Conservation (phyloP, 1,140 invertebrate genomes). For the Drosophila pseudoobscura region DNA sequence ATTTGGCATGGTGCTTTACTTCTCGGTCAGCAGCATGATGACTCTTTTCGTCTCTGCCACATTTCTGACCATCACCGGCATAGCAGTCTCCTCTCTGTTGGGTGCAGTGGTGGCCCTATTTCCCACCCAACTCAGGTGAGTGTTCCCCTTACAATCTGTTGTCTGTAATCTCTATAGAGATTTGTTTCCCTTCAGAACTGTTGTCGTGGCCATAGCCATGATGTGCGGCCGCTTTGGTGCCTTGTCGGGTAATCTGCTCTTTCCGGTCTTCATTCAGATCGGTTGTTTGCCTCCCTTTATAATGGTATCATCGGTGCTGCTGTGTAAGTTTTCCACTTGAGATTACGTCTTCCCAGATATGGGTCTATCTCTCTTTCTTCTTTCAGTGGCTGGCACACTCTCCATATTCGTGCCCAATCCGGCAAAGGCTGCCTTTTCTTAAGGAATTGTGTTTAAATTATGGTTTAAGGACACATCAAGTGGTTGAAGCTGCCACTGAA, state of each 20-base stretch:
- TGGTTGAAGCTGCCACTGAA: background rate
- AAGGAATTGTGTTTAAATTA: background rate
- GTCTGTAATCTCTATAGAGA: background rate
- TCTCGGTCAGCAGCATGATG: slow-evolving; percentile 82
- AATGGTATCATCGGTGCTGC: slow-evolving; percentile 68
- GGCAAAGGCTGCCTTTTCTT: slow-evolving; percentile 58
- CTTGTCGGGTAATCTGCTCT: slow-evolving; percentile 74
- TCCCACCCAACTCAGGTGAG: slow-evolving; percentile 76
- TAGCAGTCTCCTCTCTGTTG: slow-evolving; percentile 71
- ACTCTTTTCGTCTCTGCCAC: slow-evolving; percentile 68
- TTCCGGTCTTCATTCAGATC: slow-evolving; percentile 71
- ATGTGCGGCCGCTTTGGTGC: slow-evolving; percentile 79
- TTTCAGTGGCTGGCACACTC: slow-evolving; percentile 55
- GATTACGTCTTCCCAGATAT: background rate
- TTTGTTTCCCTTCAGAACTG: slow-evolving; percentile 42
- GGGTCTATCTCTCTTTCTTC: background rate
- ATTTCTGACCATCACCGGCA: slow-evolving; percentile 67
- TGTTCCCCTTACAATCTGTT: background rate
- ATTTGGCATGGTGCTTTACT: slow-evolving; percentile 83
- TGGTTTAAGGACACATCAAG: too few relatives aligned
- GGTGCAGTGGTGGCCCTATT: slow-evolving; percentile 72
- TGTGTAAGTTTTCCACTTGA: slow-evolving; percentile 51
- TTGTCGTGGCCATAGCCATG: slow-evolving; percentile 74
- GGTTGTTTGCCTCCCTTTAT: slow-evolving; percentile 79
- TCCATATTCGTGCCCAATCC: slow-evolving; percentile 65